Conservation (phyloP, 2,797 vertebrate genomes). For the Sebastolobus alascanus region DNA sequence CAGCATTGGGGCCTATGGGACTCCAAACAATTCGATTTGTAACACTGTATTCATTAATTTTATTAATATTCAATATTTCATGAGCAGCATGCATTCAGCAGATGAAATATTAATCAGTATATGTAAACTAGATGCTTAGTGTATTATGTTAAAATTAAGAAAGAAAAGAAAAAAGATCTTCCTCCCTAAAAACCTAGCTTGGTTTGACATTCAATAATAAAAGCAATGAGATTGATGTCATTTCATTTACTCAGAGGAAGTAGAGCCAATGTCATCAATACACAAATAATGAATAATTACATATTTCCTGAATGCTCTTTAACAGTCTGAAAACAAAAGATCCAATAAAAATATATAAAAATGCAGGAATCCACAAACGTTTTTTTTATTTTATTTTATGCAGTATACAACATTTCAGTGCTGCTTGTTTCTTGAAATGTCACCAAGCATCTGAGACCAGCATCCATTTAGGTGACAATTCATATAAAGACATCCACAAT, state of each 20-base stretch:
- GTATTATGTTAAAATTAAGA: conserved; percentile 11
- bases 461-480: not conserved
- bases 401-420: conserved; percentile 4
- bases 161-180: conserved; percentile 20
- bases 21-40: conserved; percentile 20
- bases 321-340: conserved; percentile 10
- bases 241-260: not conserved
- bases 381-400: not conserved
- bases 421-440: conserved; percentile 24
- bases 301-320: conserved; percentile 11
- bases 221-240: conserved; percentile 1
- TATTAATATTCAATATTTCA: conserved; percentile 40
- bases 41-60: not conserved
- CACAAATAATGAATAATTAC: not conserved
- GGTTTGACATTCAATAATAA: conserved; percentile 4
- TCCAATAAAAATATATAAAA: not conserved
- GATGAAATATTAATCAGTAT: conserved; percentile 61
- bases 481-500: not conserved
- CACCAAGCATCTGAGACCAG: conserved; percentile 1
- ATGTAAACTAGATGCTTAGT: conserved; percentile 32
- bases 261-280: not conserved
- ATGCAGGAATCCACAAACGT: not conserved
- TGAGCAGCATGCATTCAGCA: conserved; percentile 13
- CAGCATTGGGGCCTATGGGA: not conserved
- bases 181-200: conserved; percentile 1